Base-by-base conservation (phyloP, 2,888 invertebrate species). In the Saturnia pavonia region DNA sequence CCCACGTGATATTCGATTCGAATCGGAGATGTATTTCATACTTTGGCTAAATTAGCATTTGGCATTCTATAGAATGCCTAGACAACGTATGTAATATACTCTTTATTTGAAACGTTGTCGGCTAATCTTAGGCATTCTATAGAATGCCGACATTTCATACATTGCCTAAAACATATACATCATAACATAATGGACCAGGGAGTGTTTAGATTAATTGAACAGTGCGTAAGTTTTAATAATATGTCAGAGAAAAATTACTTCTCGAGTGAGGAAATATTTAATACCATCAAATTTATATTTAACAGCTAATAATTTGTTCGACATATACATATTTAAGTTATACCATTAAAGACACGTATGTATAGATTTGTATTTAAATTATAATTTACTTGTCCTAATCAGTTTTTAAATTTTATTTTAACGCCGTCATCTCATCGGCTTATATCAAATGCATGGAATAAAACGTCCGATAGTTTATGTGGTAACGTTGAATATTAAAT, bases 371-470 rank as follows among this genome's bases (percentile, higher is more conserved):
- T 14, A 14, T 27, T 60, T 60, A 60, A 60, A 27, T 60, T 60
- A 60, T 14, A 60, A 60, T 60, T 60, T 60, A 60, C 25, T 27
- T 14, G 57, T 60, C 27, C 25, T 25, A 60, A 60, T 60, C 57
- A 60, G 57, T 60, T 60, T 60, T 60, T 60, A 60, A 60, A 60
- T 27, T 27, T 60, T 14, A 25, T 25, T 60, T 11, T 60, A 27
- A 60, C 27, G 14, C 14, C 27, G 14, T 12, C 57, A 27, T 60
- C 57, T 12, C 57, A 27, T 60, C 57, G 57, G 57, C 57, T 60
- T 60, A 60, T 27, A 60, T 60, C 25, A 60, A 60, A 60, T 60
- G 25, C 57, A 60, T 60, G 12, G 57, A 14, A 60, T 27, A 14
- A 27, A 25, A 60, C 57, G n/a, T 22, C 54, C 8, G 27, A 60